phyloP scores from a whole-genome alignment of 1,140 invertebrate genomes.

The Triops longicaudatus region DNA sequence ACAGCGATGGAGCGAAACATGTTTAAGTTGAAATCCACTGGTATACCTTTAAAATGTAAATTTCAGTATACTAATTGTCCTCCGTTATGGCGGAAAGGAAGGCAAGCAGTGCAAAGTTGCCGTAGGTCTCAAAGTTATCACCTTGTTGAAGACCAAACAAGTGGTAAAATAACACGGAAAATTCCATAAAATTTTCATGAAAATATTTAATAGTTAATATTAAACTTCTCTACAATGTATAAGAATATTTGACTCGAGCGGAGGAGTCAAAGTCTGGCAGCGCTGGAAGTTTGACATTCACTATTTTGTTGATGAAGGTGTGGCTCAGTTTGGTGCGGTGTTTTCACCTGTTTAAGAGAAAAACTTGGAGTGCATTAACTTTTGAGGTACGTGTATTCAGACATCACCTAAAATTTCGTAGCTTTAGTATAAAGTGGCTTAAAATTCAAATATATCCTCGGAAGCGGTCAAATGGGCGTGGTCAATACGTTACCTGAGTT shows the following conservation, averaged over 20 bases:
- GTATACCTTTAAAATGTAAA: background rate
- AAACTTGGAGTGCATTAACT: background rate
- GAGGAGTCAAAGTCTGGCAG: background rate
- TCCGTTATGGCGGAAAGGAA: background rate
- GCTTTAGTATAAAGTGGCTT: too few species aligned
- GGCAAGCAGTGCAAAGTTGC: background rate
- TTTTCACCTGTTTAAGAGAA: background rate
- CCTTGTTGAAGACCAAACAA: too few species aligned
- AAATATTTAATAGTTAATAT: background rate
- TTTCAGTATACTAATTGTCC: background rate
- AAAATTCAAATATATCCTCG: too few species aligned
- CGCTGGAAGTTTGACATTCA: background rate
- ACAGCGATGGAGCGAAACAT: background rate
- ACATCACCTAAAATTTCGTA: too few species aligned
- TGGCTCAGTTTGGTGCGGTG: conserved; percentile 5
- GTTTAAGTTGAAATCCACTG: background rate
- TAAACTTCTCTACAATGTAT: background rate
- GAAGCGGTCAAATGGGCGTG: too few species aligned
- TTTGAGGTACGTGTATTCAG: background rate
- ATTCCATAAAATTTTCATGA: too few species aligned
- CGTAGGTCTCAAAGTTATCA: background rate
- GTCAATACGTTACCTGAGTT: too few species aligned
- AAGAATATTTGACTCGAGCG: background rate
- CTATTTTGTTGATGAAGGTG: conserved; percentile 1
- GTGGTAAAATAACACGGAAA: too few species aligned